Evolutionary conservation across 2,888 invertebrate genomes (phyloP).

Genomic region (Spicauda simplicius): DNA sequence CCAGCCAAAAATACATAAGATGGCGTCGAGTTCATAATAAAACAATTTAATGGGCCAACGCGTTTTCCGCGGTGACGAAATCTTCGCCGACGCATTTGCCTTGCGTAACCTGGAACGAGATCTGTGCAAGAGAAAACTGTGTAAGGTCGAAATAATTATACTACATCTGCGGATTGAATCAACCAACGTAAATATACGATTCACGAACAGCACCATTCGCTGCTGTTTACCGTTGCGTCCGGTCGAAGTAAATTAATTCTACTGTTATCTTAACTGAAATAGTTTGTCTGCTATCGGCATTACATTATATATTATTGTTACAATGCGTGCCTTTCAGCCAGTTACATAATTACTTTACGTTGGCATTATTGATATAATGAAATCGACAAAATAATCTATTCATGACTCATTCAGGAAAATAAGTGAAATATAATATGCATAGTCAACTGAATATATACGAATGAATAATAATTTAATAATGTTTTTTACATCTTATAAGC

Average conservation of each 20-base stretch:
- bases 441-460: too few species aligned
- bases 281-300: neutral
- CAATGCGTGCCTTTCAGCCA: neutral
- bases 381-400: neutral
- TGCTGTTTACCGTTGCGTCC: constrained; percentile 28
- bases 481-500: constrained; percentile 4
- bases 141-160: constrained; percentile 73
- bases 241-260: constrained; percentile 17
- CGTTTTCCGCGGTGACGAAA: constrained; percentile 85
- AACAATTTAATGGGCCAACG: constrained; percentile 85
- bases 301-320: neutral
- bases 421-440: too few species aligned
- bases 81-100: constrained; percentile 78
- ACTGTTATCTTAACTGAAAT: constrained; percentile 19
- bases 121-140: constrained; percentile 76
- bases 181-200: constrained; percentile 31
- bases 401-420: neutral
- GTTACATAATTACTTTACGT: neutral
- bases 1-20: constrained; percentile 84
- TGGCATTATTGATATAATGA: neutral
- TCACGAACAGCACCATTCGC: constrained; percentile 22
- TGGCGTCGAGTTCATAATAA: constrained; percentile 84
- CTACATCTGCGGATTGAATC: constrained; percentile 53
- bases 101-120: constrained; percentile 80
- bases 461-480: neutral